Conservation (phyloP, 2,888 invertebrate species). For the Ceriagrion tenellum region DNA sequence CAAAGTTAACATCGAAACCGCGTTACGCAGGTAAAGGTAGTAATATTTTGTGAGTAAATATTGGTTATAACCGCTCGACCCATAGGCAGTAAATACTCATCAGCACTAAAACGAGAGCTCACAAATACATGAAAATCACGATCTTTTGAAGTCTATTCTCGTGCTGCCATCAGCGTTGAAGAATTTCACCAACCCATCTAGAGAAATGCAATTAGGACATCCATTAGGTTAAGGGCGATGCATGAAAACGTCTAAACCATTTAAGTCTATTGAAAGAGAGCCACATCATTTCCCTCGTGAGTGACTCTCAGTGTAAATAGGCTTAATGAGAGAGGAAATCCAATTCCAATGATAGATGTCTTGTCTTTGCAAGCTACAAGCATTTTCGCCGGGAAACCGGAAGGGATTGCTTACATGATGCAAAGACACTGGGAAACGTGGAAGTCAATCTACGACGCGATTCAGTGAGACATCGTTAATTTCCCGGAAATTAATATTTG, state of each 20-base stretch:
- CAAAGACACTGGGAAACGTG: not conserved
- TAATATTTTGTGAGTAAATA: not conserved
- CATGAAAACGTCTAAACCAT: not conserved
- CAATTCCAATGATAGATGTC: not conserved
- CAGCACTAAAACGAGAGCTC: not conserved
- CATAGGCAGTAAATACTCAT: not conserved
- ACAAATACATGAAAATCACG: not conserved
- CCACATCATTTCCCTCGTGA: not conserved
- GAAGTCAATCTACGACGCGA: not conserved
- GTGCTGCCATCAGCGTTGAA: not conserved
- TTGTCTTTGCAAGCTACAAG: not conserved
- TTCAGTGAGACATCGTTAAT: not conserved
- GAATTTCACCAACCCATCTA: not conserved
- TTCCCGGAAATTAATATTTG: conserved; percentile 29
- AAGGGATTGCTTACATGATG: not conserved
- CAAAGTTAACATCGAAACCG: not conserved
- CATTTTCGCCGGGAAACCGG: not conserved
- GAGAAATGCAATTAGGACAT: not conserved
- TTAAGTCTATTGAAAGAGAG: not conserved
- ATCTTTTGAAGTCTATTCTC: not conserved
- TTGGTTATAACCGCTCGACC: not conserved
- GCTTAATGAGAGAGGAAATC: conserved; percentile 4
- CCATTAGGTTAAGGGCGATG: not conserved
- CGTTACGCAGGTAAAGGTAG: not conserved
- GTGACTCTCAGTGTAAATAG: not conserved